Evolutionary conservation across 2,113 vertebrate genomes (phyloP), one percentile per base, ranked within the genome.

Genomic region (Pyxicephalus adspersus): DNA sequence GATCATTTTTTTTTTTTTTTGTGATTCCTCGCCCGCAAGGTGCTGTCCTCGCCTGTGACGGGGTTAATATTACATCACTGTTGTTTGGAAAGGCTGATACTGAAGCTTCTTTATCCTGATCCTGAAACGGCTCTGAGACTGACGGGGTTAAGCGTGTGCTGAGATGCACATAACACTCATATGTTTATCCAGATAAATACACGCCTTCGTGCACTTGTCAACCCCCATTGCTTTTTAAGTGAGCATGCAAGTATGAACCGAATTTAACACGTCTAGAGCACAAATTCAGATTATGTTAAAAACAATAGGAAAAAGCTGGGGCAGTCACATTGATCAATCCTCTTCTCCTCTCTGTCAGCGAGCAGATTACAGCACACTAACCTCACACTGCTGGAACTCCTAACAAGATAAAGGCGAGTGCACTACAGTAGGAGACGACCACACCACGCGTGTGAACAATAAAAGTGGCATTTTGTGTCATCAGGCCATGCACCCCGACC

Each of bases 351-450:
- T 54, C 17, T 73, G 71, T 70, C 23, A 76, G 80, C 64, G 64
- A 38, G 22, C 82, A 84, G 79, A 84, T 84, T 80, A 81, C 0
- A 78, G 71, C 3, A 13, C 34, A 58, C 23, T 70, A 54, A 74
- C 72, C 83, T 76, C 64, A 60, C 76, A 34, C 84, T 84, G 64
- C 29, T 80, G 82, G 22, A 29, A 65, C 79, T 87, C 83, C 74
- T 80, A 84, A 77, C 60, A 68, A 86, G 85, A 84, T 81, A 68
- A 84, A 68, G 61, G n/a, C 70, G 65, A 28, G 71, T 38, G 20
- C 19, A 0, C 23, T 31, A 52, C 65, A 22, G 51, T 6, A 72
- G 17, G 75, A 66, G 29, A 67, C 51, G n/a, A 0, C 28, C 51
- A 31, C 63, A 25, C 45, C 3, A 71, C 23, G 52, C 83, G 57